phyloP scores from a whole-genome alignment of 2,888 invertebrate genomes.

The Oasisia sp. region DNA sequence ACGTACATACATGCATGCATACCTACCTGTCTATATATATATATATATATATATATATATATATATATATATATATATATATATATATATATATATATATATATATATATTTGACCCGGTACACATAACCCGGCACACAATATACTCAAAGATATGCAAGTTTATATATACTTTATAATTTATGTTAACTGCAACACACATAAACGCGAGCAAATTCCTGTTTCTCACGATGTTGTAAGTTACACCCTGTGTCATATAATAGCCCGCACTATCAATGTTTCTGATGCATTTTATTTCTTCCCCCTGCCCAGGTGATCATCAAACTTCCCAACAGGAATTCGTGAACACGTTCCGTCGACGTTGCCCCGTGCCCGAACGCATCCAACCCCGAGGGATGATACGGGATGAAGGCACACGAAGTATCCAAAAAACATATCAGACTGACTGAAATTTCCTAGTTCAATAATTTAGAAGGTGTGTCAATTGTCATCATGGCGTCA shows the following conservation, averaged over 20 bases:
- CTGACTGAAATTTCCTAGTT: background rate
- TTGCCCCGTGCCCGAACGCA: background rate
- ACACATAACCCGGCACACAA: too few relatives aligned
- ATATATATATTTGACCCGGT: background rate
- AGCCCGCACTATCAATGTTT: background rate
- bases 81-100: background rate
- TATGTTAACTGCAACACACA: too few relatives aligned
- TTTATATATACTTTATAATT: background rate
- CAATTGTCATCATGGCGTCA: background rate
- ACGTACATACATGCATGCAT: background rate
- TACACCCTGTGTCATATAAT: background rate
- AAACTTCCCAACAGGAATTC: background rate
- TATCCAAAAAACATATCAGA: background rate
- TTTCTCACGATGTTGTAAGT: background rate
- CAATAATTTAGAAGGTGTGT: background rate
- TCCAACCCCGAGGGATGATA: background rate
- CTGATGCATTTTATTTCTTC: background rate
- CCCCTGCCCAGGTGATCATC: background rate
- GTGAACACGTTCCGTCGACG: background rate
- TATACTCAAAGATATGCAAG: background rate
- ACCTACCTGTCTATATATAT: background rate
- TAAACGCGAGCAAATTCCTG: too few relatives aligned
- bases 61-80: background rate
- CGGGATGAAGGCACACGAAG: background rate
- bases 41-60: background rate